These are phyloP conservation scores for Etheostoma nigrum DNA, from an alignment of 2,797 vertebrate species.

Conservation along the genomic window DNA sequence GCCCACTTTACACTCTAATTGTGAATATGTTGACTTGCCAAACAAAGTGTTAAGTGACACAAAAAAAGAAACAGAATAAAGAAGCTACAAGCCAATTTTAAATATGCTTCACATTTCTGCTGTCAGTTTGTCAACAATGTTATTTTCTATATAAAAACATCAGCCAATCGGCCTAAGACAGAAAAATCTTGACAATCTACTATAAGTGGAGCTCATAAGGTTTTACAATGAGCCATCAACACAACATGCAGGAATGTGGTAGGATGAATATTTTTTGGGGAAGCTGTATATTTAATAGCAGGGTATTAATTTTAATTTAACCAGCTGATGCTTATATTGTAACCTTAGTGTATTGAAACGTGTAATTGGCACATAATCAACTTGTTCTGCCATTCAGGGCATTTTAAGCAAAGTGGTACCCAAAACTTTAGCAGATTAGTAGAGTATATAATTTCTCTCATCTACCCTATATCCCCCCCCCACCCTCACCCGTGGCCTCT, in stretches of 20 bases:
- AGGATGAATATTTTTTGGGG: not conserved
- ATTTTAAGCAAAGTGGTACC: constrained; percentile 25
- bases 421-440: constrained; percentile 42
- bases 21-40: not conserved
- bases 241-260: not conserved
- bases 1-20: not conserved
- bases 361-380: constrained; percentile 22
- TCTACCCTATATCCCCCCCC: constrained; percentile 6
- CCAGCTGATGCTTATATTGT: not conserved
- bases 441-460: constrained; percentile 31
- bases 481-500: not conserved
- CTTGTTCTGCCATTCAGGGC: not conserved
- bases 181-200: not conserved
- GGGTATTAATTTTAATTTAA: not conserved
- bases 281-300: constrained; percentile 6
- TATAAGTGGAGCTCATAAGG: not conserved
- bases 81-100: not conserved
- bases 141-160: not conserved
- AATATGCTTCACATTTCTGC: not conserved
- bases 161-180: not conserved
- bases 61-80: too few species aligned
- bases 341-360: constrained; percentile 5
- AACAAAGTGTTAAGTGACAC: not conserved
- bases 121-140: not conserved
- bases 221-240: constrained; percentile 12